Base-by-base conservation (phyloP, 2,113 vertebrate species). In the Merops nubicus region DNA sequence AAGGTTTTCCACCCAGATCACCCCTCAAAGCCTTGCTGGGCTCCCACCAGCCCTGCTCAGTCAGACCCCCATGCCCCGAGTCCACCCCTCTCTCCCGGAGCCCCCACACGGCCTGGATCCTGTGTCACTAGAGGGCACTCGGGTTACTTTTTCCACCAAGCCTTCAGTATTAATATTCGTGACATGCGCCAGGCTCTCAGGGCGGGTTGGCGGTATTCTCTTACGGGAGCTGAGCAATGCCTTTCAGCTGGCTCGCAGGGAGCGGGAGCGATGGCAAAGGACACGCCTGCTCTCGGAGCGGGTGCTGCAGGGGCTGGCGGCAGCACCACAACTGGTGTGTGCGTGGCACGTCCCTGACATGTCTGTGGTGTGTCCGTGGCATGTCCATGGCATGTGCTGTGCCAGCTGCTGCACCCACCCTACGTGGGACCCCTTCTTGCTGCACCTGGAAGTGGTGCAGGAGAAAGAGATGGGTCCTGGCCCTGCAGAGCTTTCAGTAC, bases 91-190 rank as follows among this genome's bases (percentile, higher is more conserved):
- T 33, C 29, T 53, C 29, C 7, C 0, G 23, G n/a, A 22, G 11
- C 31, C 26, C 45, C 7, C 4, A 56, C 78, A 22, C 4, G 17
- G 76, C 76, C 53, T 2, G 1, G 36, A 2, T 26, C 23, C 54
- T 4, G 0, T 17, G 47, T 80, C 96, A 91, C 96, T 97, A 97
- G 97, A 97, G 97, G 97, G 97, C 97, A 97, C 94, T 96, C 97
- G 3, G 85, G 80, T 88, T 92, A 40, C 72, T 95, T 90, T 94
- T 57, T 91, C 59, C 88, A 28, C 26, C 48, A 11, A 74, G 54
- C 19, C 40, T 69, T 4, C 47, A 3, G 17, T 33, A 62, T 95
- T 75, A 79, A 53, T 53, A 92, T 93, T 97, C 92, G 65, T 53
- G 57, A 13, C 83, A 67, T 29, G 95, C 40, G 3, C 85, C 3